A percentile compares a stretch with the other conserved stretches of the same genome.
These are phyloP conservation scores for Drosophila limbata DNA, from an alignment of 2,888 invertebrate genomes.

Conservation along the genomic window DNA sequence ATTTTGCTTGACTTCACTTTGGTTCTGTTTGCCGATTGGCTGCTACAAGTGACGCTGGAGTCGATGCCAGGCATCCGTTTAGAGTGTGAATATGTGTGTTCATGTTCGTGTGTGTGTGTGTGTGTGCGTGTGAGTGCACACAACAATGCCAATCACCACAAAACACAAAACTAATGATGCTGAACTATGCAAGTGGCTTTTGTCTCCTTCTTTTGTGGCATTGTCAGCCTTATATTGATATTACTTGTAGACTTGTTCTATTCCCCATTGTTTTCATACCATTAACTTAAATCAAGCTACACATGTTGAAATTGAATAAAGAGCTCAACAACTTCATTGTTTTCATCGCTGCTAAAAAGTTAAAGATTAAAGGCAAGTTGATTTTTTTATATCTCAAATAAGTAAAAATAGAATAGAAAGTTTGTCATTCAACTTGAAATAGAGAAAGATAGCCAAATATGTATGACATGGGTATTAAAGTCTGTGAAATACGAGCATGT, in stretches of 20 bases:
- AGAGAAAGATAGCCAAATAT: not conserved
- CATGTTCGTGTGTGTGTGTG: not conserved
- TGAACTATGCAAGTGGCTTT: conserved; percentile 69
- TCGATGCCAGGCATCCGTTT: conserved; percentile 33
- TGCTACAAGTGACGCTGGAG: conserved; percentile 33
- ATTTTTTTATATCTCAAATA: not conserved
- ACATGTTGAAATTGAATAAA: conserved; percentile 13
- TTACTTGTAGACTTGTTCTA: conserved; percentile 9
- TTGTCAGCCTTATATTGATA: conserved; percentile 9
- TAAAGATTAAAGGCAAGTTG: conserved; percentile 6
- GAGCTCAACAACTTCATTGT: conserved; percentile 33
- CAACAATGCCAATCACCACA: conserved; percentile 73
- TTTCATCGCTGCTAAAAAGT: conserved; percentile 10
- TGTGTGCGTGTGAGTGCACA: conserved; percentile 5
- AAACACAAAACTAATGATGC: conserved; percentile 69
- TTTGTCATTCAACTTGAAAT: not conserved
- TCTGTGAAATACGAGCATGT: not conserved
- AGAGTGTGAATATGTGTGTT: not conserved
- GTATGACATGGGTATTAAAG: not conserved
- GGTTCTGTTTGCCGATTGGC: conserved; percentile 40
- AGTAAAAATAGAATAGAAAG: not conserved
- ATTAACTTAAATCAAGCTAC: conserved; percentile 25
- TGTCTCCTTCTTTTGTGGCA: conserved; percentile 25
- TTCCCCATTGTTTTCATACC: conserved; percentile 35
- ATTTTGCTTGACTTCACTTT: conserved; percentile 33